phyloP scores from a whole-genome alignment of 1,140 invertebrate genomes.

The Ladona fulva region DNA sequence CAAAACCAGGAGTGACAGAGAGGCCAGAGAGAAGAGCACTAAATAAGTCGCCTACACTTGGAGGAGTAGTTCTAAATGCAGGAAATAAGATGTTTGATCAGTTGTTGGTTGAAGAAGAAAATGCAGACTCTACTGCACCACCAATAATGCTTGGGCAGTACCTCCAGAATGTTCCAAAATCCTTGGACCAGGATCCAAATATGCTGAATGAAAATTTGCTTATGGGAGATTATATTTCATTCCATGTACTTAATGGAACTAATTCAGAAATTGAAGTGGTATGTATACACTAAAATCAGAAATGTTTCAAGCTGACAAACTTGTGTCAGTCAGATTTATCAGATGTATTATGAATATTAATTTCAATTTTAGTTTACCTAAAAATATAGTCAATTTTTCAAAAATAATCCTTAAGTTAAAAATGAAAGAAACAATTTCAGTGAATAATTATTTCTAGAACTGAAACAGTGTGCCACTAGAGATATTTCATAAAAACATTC shows the following conservation, averaged over 20 bases:
- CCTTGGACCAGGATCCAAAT: not conserved
- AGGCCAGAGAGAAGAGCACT: not conserved
- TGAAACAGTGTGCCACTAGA: no score
- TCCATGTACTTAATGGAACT: not conserved
- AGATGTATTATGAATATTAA: no score
- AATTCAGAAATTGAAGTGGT: not conserved
- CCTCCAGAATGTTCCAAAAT: not conserved
- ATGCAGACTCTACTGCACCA: not conserved
- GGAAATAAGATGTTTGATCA: not conserved
- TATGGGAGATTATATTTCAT: not conserved
- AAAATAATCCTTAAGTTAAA: not conserved
- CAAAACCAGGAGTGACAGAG: not conserved
- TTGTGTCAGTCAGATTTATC: no score
- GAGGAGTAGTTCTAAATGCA: not conserved
- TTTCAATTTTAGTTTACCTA: not conserved
- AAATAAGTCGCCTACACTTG: not conserved
- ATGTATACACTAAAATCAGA: not conserved
- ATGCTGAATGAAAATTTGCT: constrained; percentile 2
- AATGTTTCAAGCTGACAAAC: no score
- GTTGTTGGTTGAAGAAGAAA: not conserved
- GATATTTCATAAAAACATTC: not conserved
- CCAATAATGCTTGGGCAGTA: not conserved
- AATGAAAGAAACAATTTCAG: not conserved
- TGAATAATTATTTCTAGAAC: not conserved
- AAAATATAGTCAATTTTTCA: not conserved